These are phyloP conservation scores for Plebejus anna DNA, from an alignment of 2,888 invertebrate genomes.

Conservation along the genomic window DNA sequence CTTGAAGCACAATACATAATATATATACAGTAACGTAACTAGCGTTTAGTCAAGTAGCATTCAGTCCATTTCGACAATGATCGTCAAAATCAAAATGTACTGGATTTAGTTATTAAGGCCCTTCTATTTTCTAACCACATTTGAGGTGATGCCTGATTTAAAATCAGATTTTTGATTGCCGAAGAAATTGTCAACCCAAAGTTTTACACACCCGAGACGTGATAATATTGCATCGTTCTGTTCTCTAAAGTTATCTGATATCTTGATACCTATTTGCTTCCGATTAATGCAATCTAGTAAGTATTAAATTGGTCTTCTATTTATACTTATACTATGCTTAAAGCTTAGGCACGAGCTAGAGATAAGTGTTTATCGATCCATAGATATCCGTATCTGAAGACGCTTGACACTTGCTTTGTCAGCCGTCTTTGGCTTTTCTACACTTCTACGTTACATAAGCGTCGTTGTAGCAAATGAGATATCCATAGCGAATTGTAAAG, in stretches of 20 bases:
- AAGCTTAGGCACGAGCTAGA: not conserved
- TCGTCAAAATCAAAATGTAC: not conserved
- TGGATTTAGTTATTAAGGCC: too few species aligned
- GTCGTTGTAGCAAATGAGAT: not conserved
- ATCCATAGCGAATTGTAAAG: constrained; percentile 11
- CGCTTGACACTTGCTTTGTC: not conserved
- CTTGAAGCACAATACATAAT: not conserved
- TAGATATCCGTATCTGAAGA: constrained; percentile 4
- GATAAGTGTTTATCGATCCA: constrained; percentile 6
- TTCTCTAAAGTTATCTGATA: too few species aligned
- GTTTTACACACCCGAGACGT: too few species aligned
- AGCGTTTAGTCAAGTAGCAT: not conserved
- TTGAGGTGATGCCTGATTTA: too few species aligned
- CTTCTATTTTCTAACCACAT: too few species aligned
- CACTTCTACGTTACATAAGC: constrained; percentile 1
- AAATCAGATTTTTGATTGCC: too few species aligned
- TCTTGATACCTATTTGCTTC: too few species aligned
- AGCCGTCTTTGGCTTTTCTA: not conserved
- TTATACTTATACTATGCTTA: not conserved
- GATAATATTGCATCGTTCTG: too few species aligned
- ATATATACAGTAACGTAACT: not conserved
- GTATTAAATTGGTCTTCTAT: not conserved
- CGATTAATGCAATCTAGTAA: not conserved
- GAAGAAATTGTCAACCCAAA: too few species aligned
- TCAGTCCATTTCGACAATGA: not conserved